Evolutionary conservation across 2,797 vertebrate species (phyloP), one percentile per base, ranked within the genome.

Genomic region (Rhodeus uyekii): DNA sequence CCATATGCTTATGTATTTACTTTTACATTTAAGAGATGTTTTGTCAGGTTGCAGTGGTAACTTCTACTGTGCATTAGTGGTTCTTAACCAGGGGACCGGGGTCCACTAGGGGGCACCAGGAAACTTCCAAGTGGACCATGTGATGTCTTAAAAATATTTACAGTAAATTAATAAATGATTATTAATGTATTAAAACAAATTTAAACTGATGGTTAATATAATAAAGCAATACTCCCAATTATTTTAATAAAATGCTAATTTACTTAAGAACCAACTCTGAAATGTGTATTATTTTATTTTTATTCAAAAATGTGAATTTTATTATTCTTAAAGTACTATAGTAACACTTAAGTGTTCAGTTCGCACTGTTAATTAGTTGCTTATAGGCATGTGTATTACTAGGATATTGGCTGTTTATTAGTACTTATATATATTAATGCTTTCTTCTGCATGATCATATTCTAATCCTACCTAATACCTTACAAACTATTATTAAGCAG

Each of bases 101-200:
- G 50, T n/a, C 72, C 50, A 58, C 50, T 27, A 75, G 72, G 36
- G 72, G 50, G 50, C 32, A n/a, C 39, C 34, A 55, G 72, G 22
- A 74, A 74, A 74, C 72, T 74, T 58, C 13, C 32, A 58, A 39
- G 34, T 7, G 14, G 1, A 58, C 14, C 5, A 24, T 8, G 18
- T 2, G 34, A 74, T 27, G 8, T 27, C 34, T 38, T 38, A 53
- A 73, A 73, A 55, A 22, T 38, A 34, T 73, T n/a, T 73, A 73
- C 22, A 74, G 29, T 32, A 34, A 72, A 34, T 32, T n/a, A 32
- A 46, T 46, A 10, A 42, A 24, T 46, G 1, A 10, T 71, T 71
- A 7, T 22, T 29, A 22, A 22, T 29, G 2, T 48, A 32, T 32
- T 46, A 5, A 46, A 10, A 32, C 12, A 65, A 65, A 10, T 12